Conservation (phyloP, 2,797 vertebrate genomes). For the Sternarchorhynchus goeldii region DNA sequence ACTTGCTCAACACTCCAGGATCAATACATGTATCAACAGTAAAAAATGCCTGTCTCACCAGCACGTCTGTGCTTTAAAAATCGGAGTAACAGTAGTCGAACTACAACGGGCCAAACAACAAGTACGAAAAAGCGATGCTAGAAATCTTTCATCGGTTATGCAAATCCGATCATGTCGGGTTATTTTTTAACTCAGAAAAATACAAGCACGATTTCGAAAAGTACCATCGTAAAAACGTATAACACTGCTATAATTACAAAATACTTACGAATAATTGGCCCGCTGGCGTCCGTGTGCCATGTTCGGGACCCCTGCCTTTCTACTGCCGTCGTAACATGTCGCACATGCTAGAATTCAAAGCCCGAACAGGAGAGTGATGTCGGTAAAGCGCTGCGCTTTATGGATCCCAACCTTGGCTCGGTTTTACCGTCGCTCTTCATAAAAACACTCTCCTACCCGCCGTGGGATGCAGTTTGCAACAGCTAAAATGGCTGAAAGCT, state of each 20-base stretch:
- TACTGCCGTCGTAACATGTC: slow-evolving; percentile 52
- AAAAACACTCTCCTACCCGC: slow-evolving; percentile 46
- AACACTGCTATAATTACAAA: not conserved
- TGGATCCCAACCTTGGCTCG: slow-evolving; percentile 41
- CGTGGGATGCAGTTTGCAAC: slow-evolving; percentile 38
- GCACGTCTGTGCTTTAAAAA: not conserved
- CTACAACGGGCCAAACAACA: not conserved
- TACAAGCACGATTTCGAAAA: not conserved
- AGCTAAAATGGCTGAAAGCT: slow-evolving; percentile 63
- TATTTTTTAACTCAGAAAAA: not conserved
- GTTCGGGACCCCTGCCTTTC: slow-evolving; percentile 47
- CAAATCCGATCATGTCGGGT: not conserved
- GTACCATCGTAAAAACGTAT: not conserved
- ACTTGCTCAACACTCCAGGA: not conserved
- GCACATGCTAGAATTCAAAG: slow-evolving; percentile 58
- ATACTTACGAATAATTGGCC: slow-evolving; percentile 55
- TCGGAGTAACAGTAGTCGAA: not conserved
- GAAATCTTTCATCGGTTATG: not conserved
- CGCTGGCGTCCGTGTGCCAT: slow-evolving; percentile 55
- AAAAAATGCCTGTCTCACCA: not conserved
- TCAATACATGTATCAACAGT: slow-evolving; percentile 6
- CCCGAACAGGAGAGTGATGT: slow-evolving; percentile 44
- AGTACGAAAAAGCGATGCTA: not conserved
- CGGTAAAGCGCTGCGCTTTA: slow-evolving; percentile 41
- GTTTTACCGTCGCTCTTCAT: slow-evolving; percentile 49